These are phyloP conservation scores for Bubalus kerabau DNA, from an alignment of 2,113 vertebrate species.

Conservation along the genomic window DNA sequence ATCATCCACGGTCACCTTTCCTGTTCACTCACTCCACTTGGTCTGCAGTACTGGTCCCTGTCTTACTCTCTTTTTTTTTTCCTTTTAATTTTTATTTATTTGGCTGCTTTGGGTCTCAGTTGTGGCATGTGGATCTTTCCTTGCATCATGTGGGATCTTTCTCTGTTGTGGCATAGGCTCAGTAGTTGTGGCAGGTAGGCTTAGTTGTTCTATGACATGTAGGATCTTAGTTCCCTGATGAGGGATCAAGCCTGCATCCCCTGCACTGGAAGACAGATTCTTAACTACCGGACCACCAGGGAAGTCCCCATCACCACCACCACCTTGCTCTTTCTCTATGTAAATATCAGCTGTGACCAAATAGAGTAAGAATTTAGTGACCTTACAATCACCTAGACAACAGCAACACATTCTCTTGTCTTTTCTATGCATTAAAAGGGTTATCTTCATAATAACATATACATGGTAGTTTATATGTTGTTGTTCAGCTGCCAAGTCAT, in stretches of 20 bases:
- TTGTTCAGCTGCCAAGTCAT: background rate
- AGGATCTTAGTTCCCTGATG: background rate
- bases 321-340: conserved; percentile 62
- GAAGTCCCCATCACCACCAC: background rate
- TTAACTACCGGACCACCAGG: background rate
- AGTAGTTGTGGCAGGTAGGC: background rate
- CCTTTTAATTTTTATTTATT: background rate
- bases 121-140: background rate
- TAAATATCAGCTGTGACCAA: conserved; percentile 39
- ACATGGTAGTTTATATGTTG: background rate
- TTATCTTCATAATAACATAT: background rate
- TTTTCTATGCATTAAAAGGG: background rate
- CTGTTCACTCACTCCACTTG: conserved; percentile 67
- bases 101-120: background rate
- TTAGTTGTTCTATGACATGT: background rate
- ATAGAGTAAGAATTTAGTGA: background rate
- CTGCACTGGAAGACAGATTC: background rate
- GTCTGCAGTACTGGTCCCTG: conserved; percentile 62
- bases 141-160: background rate
- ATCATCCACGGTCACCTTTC: conserved; percentile 67
- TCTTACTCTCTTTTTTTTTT: background rate
- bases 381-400: background rate
- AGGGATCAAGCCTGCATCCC: background rate
- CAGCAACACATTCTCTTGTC: background rate
- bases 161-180: background rate